Base-by-base conservation (phyloP, 1,140 invertebrate species). In the Pissodes strobi region DNA sequence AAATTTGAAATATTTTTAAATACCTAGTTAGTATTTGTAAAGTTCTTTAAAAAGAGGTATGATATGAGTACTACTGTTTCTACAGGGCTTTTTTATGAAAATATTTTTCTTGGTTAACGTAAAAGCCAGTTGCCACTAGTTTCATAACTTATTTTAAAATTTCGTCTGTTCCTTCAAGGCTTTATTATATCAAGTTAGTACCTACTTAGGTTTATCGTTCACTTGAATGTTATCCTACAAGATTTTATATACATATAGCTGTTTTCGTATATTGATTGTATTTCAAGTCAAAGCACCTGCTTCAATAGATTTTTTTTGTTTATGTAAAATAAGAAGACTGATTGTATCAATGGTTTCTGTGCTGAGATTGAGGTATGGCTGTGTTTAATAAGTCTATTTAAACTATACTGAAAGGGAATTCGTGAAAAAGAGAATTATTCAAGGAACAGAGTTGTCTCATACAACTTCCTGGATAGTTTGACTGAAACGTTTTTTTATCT, bases 241-340 rank as follows among this genome's bases (percentile, higher is more conserved):
- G 56, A 45, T 30, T 46, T 59, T 46, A 46, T 46, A 46, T 38
- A 46, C 30, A 27, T 59, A 48, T 59, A 59, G 38, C 17, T 18
- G 18, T 59, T 46, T 45, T 22, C 23, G 13, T 59, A 51, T 51
- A 34, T 13, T 34, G 22, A 19, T 38, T 59, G 41, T 46, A 48
- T 49, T 46, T 61, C 1, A 51, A 43, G 34, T 61, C 59, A 61
- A 61, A 61, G 59, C 59, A 61, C 48, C 59, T 17, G 48, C 45
- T 61, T 61, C 59, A 51, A 43, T 52, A 22, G n/a, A n/a, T n/a
- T n/a, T n/a, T n/a, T n/a, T 49, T 52, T 38, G 27, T 15, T 5
- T 4, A 12, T 17, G 15, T 25, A 46, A 19, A n/a, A 49, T 15
- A 23, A 25, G 27, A 43, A 41, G 15, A 57, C 21, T 5, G 55